Conservation (phyloP, 2,888 invertebrate genomes). For the Malacosoma neustria region DNA sequence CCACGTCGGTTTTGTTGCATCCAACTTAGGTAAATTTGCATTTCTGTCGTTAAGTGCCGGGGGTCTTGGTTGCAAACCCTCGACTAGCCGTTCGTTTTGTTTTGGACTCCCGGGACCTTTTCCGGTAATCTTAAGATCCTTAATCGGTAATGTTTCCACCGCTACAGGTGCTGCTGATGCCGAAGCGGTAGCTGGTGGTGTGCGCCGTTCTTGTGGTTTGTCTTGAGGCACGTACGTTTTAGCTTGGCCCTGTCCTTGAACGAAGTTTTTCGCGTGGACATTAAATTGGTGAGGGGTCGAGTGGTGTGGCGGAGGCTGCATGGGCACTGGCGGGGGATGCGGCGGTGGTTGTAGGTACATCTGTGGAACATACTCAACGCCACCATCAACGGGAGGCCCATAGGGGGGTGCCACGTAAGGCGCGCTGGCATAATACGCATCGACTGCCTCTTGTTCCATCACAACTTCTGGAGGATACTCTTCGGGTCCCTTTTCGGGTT, state of each 20-base stretch:
- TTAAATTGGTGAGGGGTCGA: conserved; percentile 57
- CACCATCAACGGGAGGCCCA: conserved; percentile 50
- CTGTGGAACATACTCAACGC: conserved; percentile 58
- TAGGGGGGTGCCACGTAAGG: conserved; percentile 52
- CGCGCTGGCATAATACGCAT: conserved; percentile 58
- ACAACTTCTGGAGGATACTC: conserved; percentile 62
- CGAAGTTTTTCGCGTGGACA: conserved; percentile 68
- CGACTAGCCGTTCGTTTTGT: conserved; percentile 34
- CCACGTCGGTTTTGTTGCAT: conserved; percentile 49
- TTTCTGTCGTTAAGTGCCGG: conserved; percentile 36
- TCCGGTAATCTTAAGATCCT: conserved; percentile 54
- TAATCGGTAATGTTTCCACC: conserved; percentile 53
- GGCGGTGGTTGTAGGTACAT: conserved; percentile 58
- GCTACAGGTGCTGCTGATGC: conserved; percentile 25
- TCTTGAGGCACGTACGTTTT: conserved; percentile 36
- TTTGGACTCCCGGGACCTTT: conserved; percentile 55
- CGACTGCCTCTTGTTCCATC: conserved; percentile 66
- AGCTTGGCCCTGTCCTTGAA: conserved; percentile 50
- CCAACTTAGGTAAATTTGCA: conserved; percentile 35
- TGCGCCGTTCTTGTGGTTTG: conserved; percentile 40
- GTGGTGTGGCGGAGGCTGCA: conserved; percentile 44
- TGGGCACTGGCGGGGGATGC: conserved; percentile 34
- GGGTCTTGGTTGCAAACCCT: conserved; percentile 27
- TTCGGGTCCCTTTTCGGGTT: conserved; percentile 60
- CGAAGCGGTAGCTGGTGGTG: conserved; percentile 28